Base-by-base conservation (phyloP, 2,888 invertebrate genomes). In the Helleia helle region DNA sequence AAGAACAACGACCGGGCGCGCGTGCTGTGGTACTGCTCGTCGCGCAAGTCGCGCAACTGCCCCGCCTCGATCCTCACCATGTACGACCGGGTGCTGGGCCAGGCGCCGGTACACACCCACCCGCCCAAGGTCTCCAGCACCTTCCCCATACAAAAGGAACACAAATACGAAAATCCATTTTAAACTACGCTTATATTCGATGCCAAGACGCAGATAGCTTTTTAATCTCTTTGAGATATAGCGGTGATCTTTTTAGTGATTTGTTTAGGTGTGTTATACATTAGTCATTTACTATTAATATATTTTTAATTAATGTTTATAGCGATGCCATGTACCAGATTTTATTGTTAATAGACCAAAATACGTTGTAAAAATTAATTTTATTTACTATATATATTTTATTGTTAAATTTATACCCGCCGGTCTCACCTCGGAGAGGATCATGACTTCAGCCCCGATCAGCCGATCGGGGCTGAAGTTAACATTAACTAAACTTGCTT, bases 11-110 rank as follows among this genome's bases (percentile, higher is more conserved):
- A 61, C 40, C 57, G 62, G 43, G 48, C 62, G 8, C 60, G 70
- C 3, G 54, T 71, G 28, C 60, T 73, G 24, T 74, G 73, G 71
- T 74, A 70, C 56, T 72, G 74, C 46, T 75, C 73, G 1, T 69
- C 68, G n/a, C 56, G 73, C 41, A 72, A 65, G 48, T 71, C 71
- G 6, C 61, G 60, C 14, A 62, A 59, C 44, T 77, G 76, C 48
- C 62, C 59, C 2, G 74, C 72, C 8, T 70, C 71, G 1, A 48
- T 76, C 18, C 56, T 71, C 37, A 74, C 69, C 4, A 50, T 65
- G 40, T 60, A 70, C 46, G 66, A 66, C 48, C 54, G 51, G 13
- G 62, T 77, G 15, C 51, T 74, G 25, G 67, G 65, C 2, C 61
- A 62, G 38, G 52, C 69, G 2, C 67, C 72, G 7, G 45, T 59